Base-by-base conservation (phyloP, 1,140 invertebrate genomes). In the Bombus fervidus region DNA sequence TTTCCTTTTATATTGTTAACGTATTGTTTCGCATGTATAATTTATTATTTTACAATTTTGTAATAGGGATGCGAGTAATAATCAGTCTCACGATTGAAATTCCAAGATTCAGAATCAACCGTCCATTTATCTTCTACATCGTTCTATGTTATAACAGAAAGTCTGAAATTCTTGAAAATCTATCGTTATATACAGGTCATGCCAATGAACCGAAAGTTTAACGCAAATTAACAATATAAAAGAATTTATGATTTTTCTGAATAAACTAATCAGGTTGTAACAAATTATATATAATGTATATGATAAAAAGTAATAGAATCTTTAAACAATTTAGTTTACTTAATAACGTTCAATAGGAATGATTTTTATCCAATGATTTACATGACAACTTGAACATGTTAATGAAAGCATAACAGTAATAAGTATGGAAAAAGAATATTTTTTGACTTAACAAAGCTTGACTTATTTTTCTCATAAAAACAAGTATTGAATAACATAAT, bases 211-310 rank as follows among this genome's bases (percentile, higher is more conserved):
- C 28, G 6, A 8, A 39, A 10, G 18, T 78, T 41, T 34, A 78
- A 77, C 0, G 22, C 37, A n/a, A 37, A 12, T 39, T 71, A 57
- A 75, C 22, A 39, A 76, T 39, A 25, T 47, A 34, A 18, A 59
- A n/a, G 13, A 59, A 59, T 59, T 28, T n/a, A n/a, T n/a, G n/a
- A 25, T 47, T 71, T 37, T 57, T 25, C 28, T 64, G 37, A 37
- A 66, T 77, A 82, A 66, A 86, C 25, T 66, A 64, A 59, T 22
- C 43, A 80, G 57, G 41, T n/a, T 3, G 1, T n/a, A 53, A 68
- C 64, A 74, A 62, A 66, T 34, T 77, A 76, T 72, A 37, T 82
- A 72, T n/a, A 43, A 73, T 74, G 31, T 34, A 57, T 43, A 34
- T 68, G 73, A 75, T 68, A 62, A 66, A 73, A 77, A 22, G 41